A percentile compares a stretch with the other conserved stretches of the same genome.
Conservation (phyloP, 2,888 invertebrate genomes). For the Desoria tigrina region DNA sequence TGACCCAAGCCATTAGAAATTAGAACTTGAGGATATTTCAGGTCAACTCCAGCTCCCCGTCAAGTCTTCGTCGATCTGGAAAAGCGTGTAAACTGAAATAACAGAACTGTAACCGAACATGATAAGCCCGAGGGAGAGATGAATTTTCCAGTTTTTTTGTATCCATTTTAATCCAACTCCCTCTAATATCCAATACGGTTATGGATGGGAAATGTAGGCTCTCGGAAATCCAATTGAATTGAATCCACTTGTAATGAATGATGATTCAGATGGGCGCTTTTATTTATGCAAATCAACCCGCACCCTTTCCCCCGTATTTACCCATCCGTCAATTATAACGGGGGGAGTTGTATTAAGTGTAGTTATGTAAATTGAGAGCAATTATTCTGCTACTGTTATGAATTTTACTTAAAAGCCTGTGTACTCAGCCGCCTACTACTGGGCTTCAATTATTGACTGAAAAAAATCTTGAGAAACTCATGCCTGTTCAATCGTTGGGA, state of each 20-base stretch:
- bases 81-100: too few species aligned
- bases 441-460: slow-evolving; percentile 3
- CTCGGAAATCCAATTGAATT: slow-evolving; percentile 15
- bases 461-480: slow-evolving; percentile 16
- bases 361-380: slow-evolving; percentile 18
- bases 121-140: too few species aligned
- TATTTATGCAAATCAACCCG: slow-evolving; percentile 20
- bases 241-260: slow-evolving; percentile 12
- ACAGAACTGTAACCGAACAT: too few species aligned
- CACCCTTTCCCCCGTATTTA: slow-evolving; percentile 13
- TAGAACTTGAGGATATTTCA: too few species aligned
- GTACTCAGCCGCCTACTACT: not conserved
- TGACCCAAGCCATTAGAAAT: too few species aligned
- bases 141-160: too few species aligned
- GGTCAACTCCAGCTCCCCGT: too few species aligned
- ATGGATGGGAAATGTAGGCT: too few species aligned
- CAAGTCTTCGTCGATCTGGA: too few species aligned
- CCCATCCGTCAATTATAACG: slow-evolving; percentile 13
- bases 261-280: slow-evolving; percentile 20
- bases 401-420: not conserved
- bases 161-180: too few species aligned
- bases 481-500: not conserved
- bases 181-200: too few species aligned
- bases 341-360: slow-evolving; percentile 11
- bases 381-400: not conserved